These are phyloP conservation scores for Cyanoramphus novaezelandiae DNA, from an alignment of 2,113 vertebrate genomes.

Conservation along the genomic window DNA sequence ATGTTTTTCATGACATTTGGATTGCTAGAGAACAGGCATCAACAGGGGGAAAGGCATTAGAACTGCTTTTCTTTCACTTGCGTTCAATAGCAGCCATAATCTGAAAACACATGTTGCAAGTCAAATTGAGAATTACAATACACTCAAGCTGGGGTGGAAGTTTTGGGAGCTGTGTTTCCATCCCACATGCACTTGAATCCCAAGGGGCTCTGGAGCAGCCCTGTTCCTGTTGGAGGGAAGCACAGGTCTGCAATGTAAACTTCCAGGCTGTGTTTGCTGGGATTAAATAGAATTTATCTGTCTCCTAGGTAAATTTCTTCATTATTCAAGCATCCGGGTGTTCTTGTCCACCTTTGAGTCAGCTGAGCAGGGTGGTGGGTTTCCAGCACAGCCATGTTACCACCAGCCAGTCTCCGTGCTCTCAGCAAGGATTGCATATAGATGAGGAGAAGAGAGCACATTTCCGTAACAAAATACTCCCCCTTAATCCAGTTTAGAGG, in stretches of 20 bases:
- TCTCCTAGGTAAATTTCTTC: neutral
- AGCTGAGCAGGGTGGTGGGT: neutral
- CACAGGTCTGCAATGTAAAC: neutral
- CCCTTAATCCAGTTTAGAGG: neutral
- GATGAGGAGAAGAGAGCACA: neutral
- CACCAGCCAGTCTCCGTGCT: fast-evolving
- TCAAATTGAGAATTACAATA: neutral
- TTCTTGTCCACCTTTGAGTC: neutral
- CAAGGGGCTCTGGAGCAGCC: neutral
- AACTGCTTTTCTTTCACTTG: neutral
- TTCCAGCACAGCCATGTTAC: neutral
- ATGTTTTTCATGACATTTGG: neutral
- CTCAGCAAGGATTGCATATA: neutral
- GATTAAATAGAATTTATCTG: neutral
- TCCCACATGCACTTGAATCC: fast-evolving
- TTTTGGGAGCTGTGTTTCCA: neutral
- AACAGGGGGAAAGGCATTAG: neutral
- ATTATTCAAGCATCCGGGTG: neutral
- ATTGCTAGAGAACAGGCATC: neutral
- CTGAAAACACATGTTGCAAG: neutral
- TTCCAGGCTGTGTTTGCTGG: neutral
- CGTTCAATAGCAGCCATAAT: neutral
- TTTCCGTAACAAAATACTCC: neutral
- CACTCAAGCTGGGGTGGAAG: neutral
- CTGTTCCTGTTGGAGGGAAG: fast-evolving